Percentiles rank a stretch among this genome's conserved stretches.
phyloP scores from a whole-genome alignment of 2,113 vertebrate genomes.

The Salminus brasiliensis region DNA sequence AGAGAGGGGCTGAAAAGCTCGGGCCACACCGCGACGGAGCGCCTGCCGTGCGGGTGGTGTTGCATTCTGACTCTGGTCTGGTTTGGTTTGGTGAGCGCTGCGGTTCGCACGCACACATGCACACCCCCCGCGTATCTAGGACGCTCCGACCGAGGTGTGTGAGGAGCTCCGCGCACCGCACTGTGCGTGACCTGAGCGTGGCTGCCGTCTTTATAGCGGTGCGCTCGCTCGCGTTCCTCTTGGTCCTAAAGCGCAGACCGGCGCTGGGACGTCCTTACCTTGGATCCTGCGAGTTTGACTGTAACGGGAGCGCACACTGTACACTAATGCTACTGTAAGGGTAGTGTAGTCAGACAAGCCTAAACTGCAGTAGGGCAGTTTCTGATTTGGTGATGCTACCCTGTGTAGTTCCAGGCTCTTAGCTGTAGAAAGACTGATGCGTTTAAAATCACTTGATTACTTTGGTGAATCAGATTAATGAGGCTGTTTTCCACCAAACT shows the following conservation, averaged over 20 bases:
- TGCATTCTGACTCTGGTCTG: constrained; percentile 16
- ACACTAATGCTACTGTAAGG: neutral
- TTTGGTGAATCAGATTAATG: neutral
- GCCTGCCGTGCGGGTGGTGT: constrained; percentile 28
- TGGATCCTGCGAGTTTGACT: neutral
- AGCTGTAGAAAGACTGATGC: neutral
- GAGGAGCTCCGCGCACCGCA: neutral
- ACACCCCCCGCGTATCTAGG: neutral
- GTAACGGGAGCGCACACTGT: neutral
- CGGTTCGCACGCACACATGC: neutral
- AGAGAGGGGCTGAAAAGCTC: neutral
- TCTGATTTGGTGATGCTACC: too few relatives aligned
- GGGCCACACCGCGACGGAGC: neutral
- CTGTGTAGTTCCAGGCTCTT: neutral
- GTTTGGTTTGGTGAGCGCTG: neutral
- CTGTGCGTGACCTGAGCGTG: constrained; percentile 3
- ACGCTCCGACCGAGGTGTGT: neutral
- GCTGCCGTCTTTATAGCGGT: constrained; percentile 31
- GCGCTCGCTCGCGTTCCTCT: constrained; percentile 39
- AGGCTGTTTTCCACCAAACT: neutral
- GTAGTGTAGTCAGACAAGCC: neutral
- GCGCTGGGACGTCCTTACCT: neutral
- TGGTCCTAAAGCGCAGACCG: constrained; percentile 55
- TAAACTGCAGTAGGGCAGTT: neutral
- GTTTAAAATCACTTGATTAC: neutral